Evolutionary conservation across 2,888 invertebrate species (phyloP), one percentile per base, ranked within the genome.

Genomic region (Cerastoderma edule): DNA sequence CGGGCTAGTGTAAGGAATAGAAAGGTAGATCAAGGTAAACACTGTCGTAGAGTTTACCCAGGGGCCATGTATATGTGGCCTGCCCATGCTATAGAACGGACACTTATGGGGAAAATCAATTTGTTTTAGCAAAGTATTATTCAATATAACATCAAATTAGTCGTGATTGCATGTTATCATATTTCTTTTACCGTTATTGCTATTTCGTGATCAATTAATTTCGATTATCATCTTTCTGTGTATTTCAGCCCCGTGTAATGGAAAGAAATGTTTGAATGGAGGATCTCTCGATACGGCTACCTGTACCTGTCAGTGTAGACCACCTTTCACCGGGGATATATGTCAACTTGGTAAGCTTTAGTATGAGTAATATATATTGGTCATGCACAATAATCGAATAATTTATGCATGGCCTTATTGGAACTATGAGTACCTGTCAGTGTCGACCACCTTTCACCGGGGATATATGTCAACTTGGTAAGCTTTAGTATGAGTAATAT

Each of bases 251-350:
- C 84, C 86, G 0, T 89, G 89, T 76, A 73, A 70, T n/a, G 87
- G 88, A 0, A 87, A 84, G 80, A 57, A 67, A 46, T 89, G 89
- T 66, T 64, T 72, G 44, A 88, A 89, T 69, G 86, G 86, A 6
- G 89, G 89, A n/a, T 76, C 65, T 1, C 67, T 89, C 5, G 73
- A 88, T 57, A 75, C 85, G 3, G 73, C 73, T 48, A 77, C 87
- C 0, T 89, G 89, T 39, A 57, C 74, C 22, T 89, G 89, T 57
- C 69, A 35, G 28, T 89, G 89, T 56, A 70, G 73, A 13, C 70
- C 76, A 39, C 86, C 85, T 19, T 87, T 83, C 60, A 63, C 64
- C 6, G 88, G 88, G 16, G 72, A 80, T 27, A 85, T 74, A 1
- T 89, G 89, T 71, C 85, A 85, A 67, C 78, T 67, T 50, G 78